Percentiles rank a stretch among this genome's conserved stretches.
These are phyloP conservation scores for Pangasianodon gigas DNA, from an alignment of 2,113 vertebrate species.

Conservation along the genomic window DNA sequence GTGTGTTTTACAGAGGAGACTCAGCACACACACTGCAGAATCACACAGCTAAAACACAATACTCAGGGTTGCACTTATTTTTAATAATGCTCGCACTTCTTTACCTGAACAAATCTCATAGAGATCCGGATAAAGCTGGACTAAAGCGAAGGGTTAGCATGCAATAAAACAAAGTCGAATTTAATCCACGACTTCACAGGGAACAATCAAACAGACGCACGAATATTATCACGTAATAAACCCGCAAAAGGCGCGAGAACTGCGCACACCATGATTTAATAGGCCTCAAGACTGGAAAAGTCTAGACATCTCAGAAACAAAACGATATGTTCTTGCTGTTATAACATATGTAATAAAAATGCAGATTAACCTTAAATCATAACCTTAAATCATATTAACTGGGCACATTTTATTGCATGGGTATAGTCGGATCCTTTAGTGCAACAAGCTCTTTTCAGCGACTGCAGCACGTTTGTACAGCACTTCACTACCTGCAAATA, in stretches of 20 bases:
- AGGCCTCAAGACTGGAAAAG: neutral
- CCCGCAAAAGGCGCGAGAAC: neutral
- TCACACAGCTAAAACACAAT: neutral
- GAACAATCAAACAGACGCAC: neutral
- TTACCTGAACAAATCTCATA: neutral
- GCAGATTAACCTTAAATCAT: neutral
- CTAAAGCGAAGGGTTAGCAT: neutral
- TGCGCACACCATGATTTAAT: neutral
- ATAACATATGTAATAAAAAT: neutral
- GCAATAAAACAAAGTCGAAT: neutral
- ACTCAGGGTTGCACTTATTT: neutral
- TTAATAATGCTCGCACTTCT: neutral
- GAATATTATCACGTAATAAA: neutral
- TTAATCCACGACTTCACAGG: neutral
- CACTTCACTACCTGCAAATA: neutral
- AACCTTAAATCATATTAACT: neutral
- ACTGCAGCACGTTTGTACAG: neutral
- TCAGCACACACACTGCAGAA: neutral
- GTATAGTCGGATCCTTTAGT: neutral
- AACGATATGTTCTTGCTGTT: neutral
- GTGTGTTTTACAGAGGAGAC: neutral
- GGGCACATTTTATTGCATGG: neutral
- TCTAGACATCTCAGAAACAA: neutral
- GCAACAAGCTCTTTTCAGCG: neutral
- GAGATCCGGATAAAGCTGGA: neutral